Conservation (phyloP, 2,797 vertebrate species). For the Calcarius lapponicus region DNA sequence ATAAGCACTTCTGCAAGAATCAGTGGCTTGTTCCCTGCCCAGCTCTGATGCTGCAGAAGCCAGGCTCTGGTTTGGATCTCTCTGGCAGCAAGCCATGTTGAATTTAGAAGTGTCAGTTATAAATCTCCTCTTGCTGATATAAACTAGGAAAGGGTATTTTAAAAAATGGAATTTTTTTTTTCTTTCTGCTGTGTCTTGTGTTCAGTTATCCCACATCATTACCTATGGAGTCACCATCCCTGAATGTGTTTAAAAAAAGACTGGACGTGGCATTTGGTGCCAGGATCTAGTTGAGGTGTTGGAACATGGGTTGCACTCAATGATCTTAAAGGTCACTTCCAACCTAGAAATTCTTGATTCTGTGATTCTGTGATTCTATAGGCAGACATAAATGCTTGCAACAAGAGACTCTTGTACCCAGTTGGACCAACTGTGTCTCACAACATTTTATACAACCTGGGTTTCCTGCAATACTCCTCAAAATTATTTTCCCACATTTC, state of each 20-base stretch:
- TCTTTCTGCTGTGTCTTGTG: not conserved
- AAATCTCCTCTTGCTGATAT: not conserved
- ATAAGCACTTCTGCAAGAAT: conserved; percentile 67
- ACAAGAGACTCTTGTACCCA: not conserved
- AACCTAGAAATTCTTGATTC: not conserved
- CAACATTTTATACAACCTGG: not conserved
- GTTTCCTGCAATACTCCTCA: not conserved
- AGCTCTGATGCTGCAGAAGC: conserved; percentile 1
- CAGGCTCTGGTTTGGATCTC: not conserved
- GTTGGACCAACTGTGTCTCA: not conserved
- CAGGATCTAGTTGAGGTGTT: not conserved
- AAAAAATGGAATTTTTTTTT: not conserved
- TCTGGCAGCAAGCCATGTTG: conserved; percentile 1
- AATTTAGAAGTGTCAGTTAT: not conserved
- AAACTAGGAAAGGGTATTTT: not conserved
- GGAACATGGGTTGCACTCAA: not conserved
- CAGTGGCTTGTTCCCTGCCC: conserved; percentile 35
- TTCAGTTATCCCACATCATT: not conserved
- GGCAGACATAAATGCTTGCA: not conserved
- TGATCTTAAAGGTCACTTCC: not conserved
- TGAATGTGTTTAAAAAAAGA: not conserved
- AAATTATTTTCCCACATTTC: not conserved
- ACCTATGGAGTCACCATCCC: not conserved
- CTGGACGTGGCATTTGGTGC: not conserved
- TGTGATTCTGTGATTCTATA: not conserved